Conservation (phyloP, 2,113 vertebrate species). For the Podocnemis expansa region DNA sequence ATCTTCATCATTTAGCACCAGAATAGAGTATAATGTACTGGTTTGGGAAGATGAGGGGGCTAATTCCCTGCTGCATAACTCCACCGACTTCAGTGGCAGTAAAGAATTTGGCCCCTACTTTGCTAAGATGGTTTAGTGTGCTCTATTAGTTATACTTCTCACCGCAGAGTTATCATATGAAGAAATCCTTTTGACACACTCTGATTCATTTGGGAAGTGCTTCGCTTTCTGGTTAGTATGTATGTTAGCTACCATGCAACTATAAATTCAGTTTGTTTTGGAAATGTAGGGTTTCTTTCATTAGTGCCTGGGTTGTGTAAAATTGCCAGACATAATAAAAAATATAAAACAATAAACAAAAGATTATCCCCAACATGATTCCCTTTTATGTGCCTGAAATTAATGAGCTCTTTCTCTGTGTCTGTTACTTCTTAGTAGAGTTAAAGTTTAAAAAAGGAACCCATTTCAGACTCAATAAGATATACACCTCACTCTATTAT, state of each 20-base stretch:
- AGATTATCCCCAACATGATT: slow-evolving; percentile 14
- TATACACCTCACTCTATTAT: background rate
- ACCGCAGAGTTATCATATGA: background rate
- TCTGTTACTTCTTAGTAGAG: background rate
- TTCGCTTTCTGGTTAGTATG: slow-evolving; percentile 23
- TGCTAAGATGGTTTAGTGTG: background rate
- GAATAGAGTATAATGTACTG: background rate
- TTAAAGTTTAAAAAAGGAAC: background rate
- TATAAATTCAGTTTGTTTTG: slow-evolving; percentile 45
- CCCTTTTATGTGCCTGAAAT: slow-evolving; percentile 27
- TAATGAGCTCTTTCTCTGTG: background rate
- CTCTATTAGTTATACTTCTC: background rate
- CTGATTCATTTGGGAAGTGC: slow-evolving; percentile 29
- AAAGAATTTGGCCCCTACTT: background rate
- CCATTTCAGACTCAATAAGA: background rate
- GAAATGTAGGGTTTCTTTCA: slow-evolving; percentile 31
- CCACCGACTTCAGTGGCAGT: background rate
- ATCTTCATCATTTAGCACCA: background rate
- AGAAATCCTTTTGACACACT: slow-evolving; percentile 5
- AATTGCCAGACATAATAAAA: slow-evolving; percentile 35
- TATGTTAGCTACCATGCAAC: slow-evolving; percentile 46
- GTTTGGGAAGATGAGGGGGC: background rate
- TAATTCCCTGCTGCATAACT: background rate
- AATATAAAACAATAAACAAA: slow-evolving; percentile 38
- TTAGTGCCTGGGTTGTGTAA: background rate